phyloP scores from a whole-genome alignment of 2,797 vertebrate genomes.

The Microchirus variegatus region DNA sequence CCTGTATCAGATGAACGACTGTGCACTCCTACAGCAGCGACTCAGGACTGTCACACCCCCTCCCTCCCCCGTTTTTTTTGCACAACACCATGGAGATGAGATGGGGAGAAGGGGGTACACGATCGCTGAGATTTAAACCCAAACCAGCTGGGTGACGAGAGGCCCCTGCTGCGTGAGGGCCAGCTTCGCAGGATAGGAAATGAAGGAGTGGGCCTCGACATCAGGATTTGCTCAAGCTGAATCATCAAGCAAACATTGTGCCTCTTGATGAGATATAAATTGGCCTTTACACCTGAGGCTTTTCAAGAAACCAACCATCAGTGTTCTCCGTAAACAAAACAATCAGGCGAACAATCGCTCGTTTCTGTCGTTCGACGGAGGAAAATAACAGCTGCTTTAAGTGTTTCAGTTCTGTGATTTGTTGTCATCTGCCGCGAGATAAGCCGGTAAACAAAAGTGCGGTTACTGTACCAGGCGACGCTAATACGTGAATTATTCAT shows the following conservation, averaged over 20 bases:
- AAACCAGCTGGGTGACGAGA: conserved; percentile 75
- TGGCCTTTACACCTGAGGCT: conserved; percentile 47
- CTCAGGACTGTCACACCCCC: conserved; percentile 35
- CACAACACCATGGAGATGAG: conserved; percentile 55
- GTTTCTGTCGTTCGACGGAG: not conserved
- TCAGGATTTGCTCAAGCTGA: conserved; percentile 67
- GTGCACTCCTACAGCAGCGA: conserved; percentile 21
- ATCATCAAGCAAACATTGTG: conserved; percentile 26
- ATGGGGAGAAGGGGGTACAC: conserved; percentile 45
- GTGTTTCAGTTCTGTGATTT: not conserved
- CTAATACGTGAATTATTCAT: conserved; percentile 6
- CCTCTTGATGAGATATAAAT: conserved; percentile 43
- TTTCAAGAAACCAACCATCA: conserved; percentile 11
- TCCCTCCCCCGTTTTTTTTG: conserved; percentile 40
- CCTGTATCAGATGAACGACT: conserved; percentile 65
- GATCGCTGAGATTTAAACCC: conserved; percentile 66
- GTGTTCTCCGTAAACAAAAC: not conserved
- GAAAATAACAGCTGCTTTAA: conserved; percentile 1
- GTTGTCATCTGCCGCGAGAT: conserved; percentile 10
- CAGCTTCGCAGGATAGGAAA: conserved; percentile 65
- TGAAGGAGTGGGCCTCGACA: conserved; percentile 56
- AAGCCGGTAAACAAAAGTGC: conserved; percentile 4
- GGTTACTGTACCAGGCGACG: not conserved
- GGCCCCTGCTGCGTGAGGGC: conserved; percentile 49
- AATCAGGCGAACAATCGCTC: conserved; percentile 13